Evolutionary conservation across 2,888 invertebrate species (phyloP).

Genomic region (Oscheius onirici): DNA sequence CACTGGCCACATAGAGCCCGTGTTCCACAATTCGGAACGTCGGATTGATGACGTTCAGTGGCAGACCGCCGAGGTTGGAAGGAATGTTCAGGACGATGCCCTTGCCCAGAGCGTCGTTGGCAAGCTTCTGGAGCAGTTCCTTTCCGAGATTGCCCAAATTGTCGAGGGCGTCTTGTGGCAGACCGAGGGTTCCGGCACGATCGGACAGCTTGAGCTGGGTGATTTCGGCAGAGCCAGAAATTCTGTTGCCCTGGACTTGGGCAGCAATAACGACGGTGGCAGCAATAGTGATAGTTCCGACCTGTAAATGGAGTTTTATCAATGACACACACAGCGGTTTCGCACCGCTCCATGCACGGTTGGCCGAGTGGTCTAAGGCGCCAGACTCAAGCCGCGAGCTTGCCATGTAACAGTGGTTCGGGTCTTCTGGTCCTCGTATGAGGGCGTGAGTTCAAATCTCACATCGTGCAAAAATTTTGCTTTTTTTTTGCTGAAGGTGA

Average conservation of each 20-base stretch:
- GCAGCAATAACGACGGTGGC: constrained; percentile 56
- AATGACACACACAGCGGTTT: too few species aligned
- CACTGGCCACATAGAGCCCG: constrained; percentile 64
- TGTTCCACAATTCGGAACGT: constrained; percentile 65
- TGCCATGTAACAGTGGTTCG: neutral
- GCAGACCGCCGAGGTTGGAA: constrained; percentile 54
- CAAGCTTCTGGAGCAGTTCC: constrained; percentile 65
- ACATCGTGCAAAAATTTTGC: constrained; percentile 19
- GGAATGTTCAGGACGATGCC: constrained; percentile 63
- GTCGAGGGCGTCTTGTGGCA: constrained; percentile 68
- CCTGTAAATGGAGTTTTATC: constrained; percentile 40
- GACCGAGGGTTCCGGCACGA: constrained; percentile 51
- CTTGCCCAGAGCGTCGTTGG: constrained; percentile 66
- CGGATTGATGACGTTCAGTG: constrained; percentile 64
- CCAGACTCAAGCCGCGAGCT: constrained; percentile 71
- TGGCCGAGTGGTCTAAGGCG: constrained; percentile 74
- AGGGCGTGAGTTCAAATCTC: constrained; percentile 27
- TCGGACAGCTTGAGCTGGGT: constrained; percentile 56
- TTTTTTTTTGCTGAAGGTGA: too few species aligned
- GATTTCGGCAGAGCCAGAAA: constrained; percentile 60
- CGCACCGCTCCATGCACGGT: constrained; percentile 60
- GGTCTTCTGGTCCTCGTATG: constrained; percentile 26
- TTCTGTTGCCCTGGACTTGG: constrained; percentile 47
- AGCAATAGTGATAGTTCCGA: constrained; percentile 63
- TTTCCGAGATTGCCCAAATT: constrained; percentile 70